Evolutionary conservation across 2,888 invertebrate species (phyloP).

Genomic region (Patella depressa): DNA sequence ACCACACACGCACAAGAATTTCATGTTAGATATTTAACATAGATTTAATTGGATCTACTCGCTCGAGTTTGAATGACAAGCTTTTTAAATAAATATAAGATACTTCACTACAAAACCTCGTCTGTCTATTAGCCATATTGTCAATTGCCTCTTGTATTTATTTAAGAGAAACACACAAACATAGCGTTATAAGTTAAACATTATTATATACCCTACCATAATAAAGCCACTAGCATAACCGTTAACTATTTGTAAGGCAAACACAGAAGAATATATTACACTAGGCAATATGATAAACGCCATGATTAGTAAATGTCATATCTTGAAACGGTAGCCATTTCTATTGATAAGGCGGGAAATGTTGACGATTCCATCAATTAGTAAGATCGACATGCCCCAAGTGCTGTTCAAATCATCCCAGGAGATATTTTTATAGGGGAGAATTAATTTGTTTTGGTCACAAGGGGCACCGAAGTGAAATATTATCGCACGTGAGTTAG

Average conservation of each 20-base stretch:
- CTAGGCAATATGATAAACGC: no score
- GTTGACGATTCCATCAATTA: conserved; percentile 11
- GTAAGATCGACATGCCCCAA: conserved; percentile 19
- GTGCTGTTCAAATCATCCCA: conserved; percentile 13
- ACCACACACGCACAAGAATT: no score
- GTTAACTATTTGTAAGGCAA: background rate
- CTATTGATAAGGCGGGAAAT: background rate
- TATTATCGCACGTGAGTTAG: conserved; percentile 27
- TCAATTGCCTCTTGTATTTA: background rate
- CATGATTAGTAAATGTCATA: no score
- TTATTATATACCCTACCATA: background rate
- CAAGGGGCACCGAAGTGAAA: conserved; percentile 19
- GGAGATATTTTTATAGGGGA: conserved; percentile 15
- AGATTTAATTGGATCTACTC: no score
- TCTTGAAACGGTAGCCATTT: background rate
- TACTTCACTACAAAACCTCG: background rate
- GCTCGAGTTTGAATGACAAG: no score
- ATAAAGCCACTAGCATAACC: conserved; percentile 7
- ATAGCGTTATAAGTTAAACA: conserved; percentile 1
- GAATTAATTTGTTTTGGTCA: conserved; percentile 22
- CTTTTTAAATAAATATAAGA: no score
- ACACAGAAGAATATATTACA: no score
- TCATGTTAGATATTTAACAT: no score
- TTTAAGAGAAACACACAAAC: background rate
- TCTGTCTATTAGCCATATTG: background rate